phyloP scores from a whole-genome alignment of 2,888 invertebrate species.

The Folsomia candida region DNA sequence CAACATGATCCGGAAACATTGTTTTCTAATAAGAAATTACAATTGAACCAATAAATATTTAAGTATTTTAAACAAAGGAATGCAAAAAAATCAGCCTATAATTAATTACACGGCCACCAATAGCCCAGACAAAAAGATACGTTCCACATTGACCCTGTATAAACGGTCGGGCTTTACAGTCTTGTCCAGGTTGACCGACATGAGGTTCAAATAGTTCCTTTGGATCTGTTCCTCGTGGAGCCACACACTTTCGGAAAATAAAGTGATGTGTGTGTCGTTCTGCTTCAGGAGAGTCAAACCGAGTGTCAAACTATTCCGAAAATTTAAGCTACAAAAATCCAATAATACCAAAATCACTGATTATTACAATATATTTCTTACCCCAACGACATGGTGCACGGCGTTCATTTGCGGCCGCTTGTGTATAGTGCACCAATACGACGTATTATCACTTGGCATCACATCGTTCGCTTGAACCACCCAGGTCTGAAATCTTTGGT shows the following conservation, averaged over 20 bases:
- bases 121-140: background rate
- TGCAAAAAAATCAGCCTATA: too few relatives aligned
- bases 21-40: background rate
- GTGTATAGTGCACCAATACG: background rate
- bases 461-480: background rate
- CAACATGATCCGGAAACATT: background rate
- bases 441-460: background rate
- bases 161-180: background rate
- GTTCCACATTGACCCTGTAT: background rate
- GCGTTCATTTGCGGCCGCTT: background rate
- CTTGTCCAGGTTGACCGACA: background rate
- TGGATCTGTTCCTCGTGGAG: background rate
- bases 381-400: background rate
- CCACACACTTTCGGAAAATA: background rate
- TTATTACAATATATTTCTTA: background rate
- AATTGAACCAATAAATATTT: too few relatives aligned
- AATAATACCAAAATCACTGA: background rate
- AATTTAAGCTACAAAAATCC: background rate
- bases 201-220: background rate
- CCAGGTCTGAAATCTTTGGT: background rate
- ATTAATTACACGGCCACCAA: background rate
- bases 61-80: too few relatives aligned
- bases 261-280: background rate
- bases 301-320: background rate
- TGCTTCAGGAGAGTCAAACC: background rate